phyloP scores from a whole-genome alignment of 2,888 invertebrate genomes.

The Cephalotes varians region DNA sequence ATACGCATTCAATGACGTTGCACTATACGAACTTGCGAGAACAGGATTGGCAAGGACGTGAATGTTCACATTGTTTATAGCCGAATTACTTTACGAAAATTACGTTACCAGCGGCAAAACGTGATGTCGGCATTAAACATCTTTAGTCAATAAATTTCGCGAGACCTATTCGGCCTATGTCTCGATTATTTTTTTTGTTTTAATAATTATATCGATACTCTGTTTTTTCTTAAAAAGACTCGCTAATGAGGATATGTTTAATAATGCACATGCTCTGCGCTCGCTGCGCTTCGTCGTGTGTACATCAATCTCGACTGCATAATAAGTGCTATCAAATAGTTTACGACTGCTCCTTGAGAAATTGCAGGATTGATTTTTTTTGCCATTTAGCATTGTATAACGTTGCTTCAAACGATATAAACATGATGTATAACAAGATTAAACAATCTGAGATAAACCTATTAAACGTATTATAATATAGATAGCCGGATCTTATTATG shows the following conservation, averaged over 20 bases:
- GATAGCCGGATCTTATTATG: not conserved
- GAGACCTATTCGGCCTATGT: not conserved
- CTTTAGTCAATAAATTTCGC: not conserved
- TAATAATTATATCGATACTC: not conserved
- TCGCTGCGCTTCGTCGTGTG: not conserved
- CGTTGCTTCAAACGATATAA: not conserved
- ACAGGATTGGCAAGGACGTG: conserved; percentile 1
- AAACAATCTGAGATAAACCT: not conserved
- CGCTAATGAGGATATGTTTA: not conserved
- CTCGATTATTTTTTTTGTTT: not conserved
- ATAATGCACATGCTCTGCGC: not conserved
- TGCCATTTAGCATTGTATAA: not conserved
- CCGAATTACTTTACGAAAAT: not conserved
- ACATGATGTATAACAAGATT: not conserved
- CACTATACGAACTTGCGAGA: not conserved
- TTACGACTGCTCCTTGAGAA: not conserved
- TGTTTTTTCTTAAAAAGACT: not conserved
- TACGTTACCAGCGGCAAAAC: not conserved
- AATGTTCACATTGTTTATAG: not conserved
- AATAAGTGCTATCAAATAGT: not conserved
- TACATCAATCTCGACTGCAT: conserved; percentile 12
- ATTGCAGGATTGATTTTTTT: conserved; percentile 2
- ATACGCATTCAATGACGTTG: conserved; percentile 18
- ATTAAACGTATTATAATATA: not conserved
- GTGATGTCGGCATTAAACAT: not conserved